Conservation (phyloP, 53 echinoderm and acorn worm species). For the Apostichopus leukothele region DNA sequence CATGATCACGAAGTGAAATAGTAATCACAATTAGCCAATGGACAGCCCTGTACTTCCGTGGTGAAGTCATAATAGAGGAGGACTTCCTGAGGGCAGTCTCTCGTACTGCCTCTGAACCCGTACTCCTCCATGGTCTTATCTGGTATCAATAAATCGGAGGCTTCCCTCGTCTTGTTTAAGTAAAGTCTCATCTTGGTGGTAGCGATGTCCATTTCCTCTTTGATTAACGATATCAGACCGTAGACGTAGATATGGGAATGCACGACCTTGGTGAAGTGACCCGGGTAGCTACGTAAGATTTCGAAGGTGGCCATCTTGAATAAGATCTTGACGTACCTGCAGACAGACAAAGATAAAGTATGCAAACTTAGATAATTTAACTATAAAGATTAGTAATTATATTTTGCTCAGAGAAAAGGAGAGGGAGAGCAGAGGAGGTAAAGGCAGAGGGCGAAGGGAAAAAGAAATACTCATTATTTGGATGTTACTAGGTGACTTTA, state of each 20-base stretch:
- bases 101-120: slow-evolving; percentile 74
- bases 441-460: too few species aligned
- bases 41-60: slow-evolving; percentile 93
- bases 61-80: slow-evolving; percentile 83
- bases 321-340: slow-evolving; percentile 77
- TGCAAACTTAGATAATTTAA: too few species aligned
- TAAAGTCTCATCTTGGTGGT: slow-evolving; percentile 83
- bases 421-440: too few species aligned
- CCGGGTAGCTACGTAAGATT: slow-evolving; percentile 79
- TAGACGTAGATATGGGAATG: slow-evolving; percentile 84
- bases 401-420: too few species aligned
- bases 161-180: slow-evolving; percentile 75
- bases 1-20: slow-evolving; percentile 30
- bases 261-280: slow-evolving; percentile 76
- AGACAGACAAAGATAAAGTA: not conserved
- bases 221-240: slow-evolving; percentile 70
- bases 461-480: too few species aligned
- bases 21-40: slow-evolving; percentile 79
- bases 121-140: slow-evolving; percentile 74
- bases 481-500: too few species aligned
- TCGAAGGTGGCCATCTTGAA: slow-evolving; percentile 87
- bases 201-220: slow-evolving; percentile 63
- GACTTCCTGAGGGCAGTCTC: slow-evolving; percentile 74
- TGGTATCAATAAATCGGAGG: slow-evolving; percentile 64
- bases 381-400: too few species aligned